Evolutionary conservation across 2,113 vertebrate species (phyloP), one percentile per base, ranked within the genome.

Genomic region (Menidia beryllina): DNA sequence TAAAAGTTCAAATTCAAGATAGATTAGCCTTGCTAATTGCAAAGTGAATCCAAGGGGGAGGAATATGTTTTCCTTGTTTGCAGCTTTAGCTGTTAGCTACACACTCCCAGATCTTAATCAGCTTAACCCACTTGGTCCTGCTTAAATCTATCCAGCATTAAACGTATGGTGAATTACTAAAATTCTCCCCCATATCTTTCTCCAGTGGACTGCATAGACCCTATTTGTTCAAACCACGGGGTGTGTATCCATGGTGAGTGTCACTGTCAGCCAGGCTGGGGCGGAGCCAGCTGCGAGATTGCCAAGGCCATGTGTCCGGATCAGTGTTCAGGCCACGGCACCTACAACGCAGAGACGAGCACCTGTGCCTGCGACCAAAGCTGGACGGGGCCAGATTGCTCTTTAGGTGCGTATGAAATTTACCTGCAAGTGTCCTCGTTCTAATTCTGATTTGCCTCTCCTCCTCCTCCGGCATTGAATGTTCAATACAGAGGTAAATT

Each of bases 291-390:
- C 85, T 99, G 98, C 84, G 98, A 99, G 87, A 94, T 97, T 3
- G 90, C 96, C 62, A 99, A 98, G 91, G 96, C 96, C 0, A 94
- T 98, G 95, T 99, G 98, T 74, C 95, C 98, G 0, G 97, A 99
- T 79, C 98, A 99, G 85, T 99, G 98, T 64, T 98, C 97, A 0
- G 97, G 97, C 4, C 98, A 98, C 0, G 98, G 98, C n/a, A 97
- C 96, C 1, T 95, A 96, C 83, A 94, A 94, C 30, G 90, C 96
- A 8, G 97, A 99, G 79, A 97, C 95, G 41, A 95, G 92, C 19
- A 95, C 94, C 66, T 99, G 98, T 62, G 93, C 95, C 23, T 99
- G 98, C 0, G 96, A 99, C 72, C 91, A 96, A 80, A 97, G 95
- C 77, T 99, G 98, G 98, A 98, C 97, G 0, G 97, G 98, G 19